These are phyloP conservation scores for Drusus annulatus DNA, from an alignment of 1,140 invertebrate genomes.

Conservation along the genomic window DNA sequence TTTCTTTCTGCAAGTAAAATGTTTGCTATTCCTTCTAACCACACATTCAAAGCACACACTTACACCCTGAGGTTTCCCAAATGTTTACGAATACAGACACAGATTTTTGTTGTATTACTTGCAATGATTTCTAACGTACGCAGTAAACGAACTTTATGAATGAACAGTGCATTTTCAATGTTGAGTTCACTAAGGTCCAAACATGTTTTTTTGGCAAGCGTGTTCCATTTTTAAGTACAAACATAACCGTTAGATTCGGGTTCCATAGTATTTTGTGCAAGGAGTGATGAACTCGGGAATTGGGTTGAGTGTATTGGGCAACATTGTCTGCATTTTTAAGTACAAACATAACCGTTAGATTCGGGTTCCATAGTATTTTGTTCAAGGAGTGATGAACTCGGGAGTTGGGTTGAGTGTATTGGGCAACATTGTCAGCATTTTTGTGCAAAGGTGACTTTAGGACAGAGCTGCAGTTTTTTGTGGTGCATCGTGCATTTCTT, in stretches of 20 bases:
- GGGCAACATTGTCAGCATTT: neutral
- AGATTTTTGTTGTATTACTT: neutral
- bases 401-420: neutral
- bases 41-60: neutral
- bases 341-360: no score
- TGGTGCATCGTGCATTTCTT: neutral
- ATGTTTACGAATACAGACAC: neutral
- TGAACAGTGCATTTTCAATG: slow-evolving; percentile 13
- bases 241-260: neutral
- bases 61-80: neutral
- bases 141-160: slow-evolving; percentile 14
- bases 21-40: neutral
- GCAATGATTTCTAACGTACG: slow-evolving; percentile 9
- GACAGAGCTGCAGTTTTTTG: neutral
- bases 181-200: neutral
- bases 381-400: neutral
- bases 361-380: no score
- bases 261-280: neutral
- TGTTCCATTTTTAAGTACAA: neutral
- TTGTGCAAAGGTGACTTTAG: neutral
- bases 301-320: neutral
- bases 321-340: neutral
- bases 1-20: neutral
- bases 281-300: neutral
- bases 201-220: slow-evolving; percentile 4